phyloP scores from a whole-genome alignment of 1,140 invertebrate genomes.

The Maconellicoccus hirsutus region DNA sequence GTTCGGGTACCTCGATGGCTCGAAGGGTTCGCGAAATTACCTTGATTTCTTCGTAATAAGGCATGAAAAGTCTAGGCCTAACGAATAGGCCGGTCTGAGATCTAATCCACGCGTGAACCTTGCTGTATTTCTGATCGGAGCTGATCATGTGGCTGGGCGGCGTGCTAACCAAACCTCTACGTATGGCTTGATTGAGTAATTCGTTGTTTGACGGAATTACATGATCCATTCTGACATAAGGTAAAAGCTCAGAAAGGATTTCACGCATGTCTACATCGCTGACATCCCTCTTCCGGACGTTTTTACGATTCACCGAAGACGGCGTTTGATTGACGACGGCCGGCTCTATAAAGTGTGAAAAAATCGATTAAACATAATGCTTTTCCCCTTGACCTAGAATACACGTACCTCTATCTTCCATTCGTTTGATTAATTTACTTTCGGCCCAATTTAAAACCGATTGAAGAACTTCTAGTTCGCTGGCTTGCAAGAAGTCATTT shows the following conservation, averaged over 20 bases:
- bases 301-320: constrained; percentile 76
- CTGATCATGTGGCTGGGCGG: constrained; percentile 80
- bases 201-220: constrained; percentile 77
- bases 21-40: constrained; percentile 40
- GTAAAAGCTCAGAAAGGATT: constrained; percentile 66
- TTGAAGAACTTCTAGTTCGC: constrained; percentile 75
- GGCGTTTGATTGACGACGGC: constrained; percentile 84
- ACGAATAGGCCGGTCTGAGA: constrained; percentile 66
- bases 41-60: constrained; percentile 89
- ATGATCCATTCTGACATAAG: constrained; percentile 75
- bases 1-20: too few relatives aligned
- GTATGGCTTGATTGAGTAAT: constrained; percentile 59
- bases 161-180: constrained; percentile 70
- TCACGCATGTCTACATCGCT: constrained; percentile 79
- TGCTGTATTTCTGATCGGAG: constrained; percentile 40
- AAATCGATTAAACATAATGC: too few relatives aligned
- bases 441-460: constrained; percentile 86
- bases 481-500: constrained; percentile 83
- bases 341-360: constrained; percentile 47
- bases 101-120: constrained; percentile 77
- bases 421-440: constrained; percentile 62
- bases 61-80: constrained; percentile 77
- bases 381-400: constrained; percentile 25
- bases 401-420: constrained; percentile 75
- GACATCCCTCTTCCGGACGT: constrained; percentile 69